A percentile compares a stretch with the other conserved stretches of the same genome.
Evolutionary conservation across 2,113 vertebrate species (phyloP).

Genomic region (Syrrhaptes paradoxus): DNA sequence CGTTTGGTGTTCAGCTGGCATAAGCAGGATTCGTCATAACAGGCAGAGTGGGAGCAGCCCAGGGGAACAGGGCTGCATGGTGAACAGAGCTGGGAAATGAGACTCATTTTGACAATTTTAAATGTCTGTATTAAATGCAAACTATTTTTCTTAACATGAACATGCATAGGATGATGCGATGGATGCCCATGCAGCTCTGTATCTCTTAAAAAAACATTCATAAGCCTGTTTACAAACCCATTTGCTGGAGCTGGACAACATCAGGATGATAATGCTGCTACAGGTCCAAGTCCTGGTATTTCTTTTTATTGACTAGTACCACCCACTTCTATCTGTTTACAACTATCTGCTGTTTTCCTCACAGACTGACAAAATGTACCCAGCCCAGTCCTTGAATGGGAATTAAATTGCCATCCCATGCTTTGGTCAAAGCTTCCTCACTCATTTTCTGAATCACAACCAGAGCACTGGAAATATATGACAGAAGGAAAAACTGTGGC

Average conservation of each 20-base stretch:
- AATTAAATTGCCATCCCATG: neutral
- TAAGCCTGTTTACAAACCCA: neutral
- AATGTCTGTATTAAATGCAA: neutral
- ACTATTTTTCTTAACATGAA: neutral
- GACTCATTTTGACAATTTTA: neutral
- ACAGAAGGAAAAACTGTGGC: neutral
- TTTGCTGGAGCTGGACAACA: neutral
- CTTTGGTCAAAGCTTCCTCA: neutral
- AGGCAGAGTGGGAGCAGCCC: neutral
- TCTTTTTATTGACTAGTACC: neutral
- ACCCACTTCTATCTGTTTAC: neutral
- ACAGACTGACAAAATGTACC: neutral
- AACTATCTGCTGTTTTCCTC: neutral
- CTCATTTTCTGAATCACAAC: neutral
- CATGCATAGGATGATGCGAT: neutral
- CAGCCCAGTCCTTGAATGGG: neutral
- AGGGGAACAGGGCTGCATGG: neutral
- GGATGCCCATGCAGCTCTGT: neutral
- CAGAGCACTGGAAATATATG: neutral
- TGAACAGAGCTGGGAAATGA: neutral
- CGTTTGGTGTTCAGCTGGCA: neutral
- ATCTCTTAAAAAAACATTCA: neutral
- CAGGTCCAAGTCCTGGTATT: neutral
- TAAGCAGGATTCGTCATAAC: neutral
- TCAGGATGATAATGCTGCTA: neutral